phyloP scores from a whole-genome alignment of 2,797 vertebrate genomes.

The Lepilemur septentrionalis region DNA sequence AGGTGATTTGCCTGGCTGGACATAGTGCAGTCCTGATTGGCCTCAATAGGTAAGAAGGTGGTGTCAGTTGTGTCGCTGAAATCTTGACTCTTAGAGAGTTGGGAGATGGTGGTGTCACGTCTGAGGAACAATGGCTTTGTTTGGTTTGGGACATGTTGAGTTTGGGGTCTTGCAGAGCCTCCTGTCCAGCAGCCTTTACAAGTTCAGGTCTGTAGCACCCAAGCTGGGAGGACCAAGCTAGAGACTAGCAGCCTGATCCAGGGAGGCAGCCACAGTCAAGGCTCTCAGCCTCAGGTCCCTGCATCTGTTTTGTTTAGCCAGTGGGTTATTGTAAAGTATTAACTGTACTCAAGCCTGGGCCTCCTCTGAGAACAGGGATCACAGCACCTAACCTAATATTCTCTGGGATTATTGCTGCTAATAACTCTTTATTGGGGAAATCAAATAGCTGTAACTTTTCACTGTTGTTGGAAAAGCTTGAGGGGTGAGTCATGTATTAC shows the following conservation, averaged over 20 bases:
- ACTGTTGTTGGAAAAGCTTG: slow-evolving; percentile 59
- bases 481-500: slow-evolving; percentile 50
- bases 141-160: neutral
- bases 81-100: neutral
- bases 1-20: neutral
- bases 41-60: neutral
- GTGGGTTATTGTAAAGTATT: neutral
- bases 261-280: neutral
- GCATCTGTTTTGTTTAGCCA: slow-evolving; percentile 2
- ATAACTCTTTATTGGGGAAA: slow-evolving; percentile 67
- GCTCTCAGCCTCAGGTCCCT: neutral
- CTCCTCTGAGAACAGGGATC: neutral
- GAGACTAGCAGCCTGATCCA: neutral
- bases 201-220: neutral
- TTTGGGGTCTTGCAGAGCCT: neutral
- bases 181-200: neutral
- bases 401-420: slow-evolving; percentile 47
- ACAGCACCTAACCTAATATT: slow-evolving; percentile 56
- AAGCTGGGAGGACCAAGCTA: neutral
- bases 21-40: neutral
- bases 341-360: neutral
- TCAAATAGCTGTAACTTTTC: slow-evolving; percentile 60
- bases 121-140: neutral
- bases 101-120: neutral
- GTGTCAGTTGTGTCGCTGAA: neutral